phyloP scores from a whole-genome alignment of 2,113 vertebrate species.

The Pseudopodoces humilis region DNA sequence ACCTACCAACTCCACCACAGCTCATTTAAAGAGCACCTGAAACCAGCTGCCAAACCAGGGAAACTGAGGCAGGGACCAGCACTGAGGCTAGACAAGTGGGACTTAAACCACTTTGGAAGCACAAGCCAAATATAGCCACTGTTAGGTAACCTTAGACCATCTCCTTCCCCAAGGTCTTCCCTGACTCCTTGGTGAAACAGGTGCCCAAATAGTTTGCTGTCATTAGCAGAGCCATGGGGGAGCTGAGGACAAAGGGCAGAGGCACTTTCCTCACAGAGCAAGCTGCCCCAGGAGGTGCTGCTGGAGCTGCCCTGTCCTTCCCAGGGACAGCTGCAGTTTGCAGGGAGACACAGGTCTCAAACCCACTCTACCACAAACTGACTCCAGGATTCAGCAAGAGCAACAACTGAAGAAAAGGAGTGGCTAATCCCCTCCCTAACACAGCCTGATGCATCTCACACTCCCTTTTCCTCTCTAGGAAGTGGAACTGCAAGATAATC shows the following conservation, averaged over 20 bases:
- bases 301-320: background rate
- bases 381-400: background rate
- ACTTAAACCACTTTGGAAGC: background rate
- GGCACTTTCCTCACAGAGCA: background rate
- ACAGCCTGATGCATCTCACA: background rate
- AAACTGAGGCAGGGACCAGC: background rate
- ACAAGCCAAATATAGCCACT: background rate
- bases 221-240: background rate
- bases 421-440: background rate
- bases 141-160: background rate
- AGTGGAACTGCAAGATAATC: constrained; percentile 1
- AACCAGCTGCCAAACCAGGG: background rate
- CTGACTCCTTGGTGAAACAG: background rate
- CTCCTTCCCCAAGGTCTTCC: background rate
- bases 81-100: background rate
- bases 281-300: background rate
- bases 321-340: background rate
- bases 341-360: background rate
- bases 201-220: background rate
- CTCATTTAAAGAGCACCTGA: background rate
- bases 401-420: background rate
- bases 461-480: background rate
- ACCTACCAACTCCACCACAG: background rate
- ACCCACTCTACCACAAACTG: background rate
- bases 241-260: background rate